Evolutionary conservation across 2,888 invertebrate species (phyloP), one percentile per base, ranked within the genome.

Genomic region (Dicyrtomina minuta): DNA sequence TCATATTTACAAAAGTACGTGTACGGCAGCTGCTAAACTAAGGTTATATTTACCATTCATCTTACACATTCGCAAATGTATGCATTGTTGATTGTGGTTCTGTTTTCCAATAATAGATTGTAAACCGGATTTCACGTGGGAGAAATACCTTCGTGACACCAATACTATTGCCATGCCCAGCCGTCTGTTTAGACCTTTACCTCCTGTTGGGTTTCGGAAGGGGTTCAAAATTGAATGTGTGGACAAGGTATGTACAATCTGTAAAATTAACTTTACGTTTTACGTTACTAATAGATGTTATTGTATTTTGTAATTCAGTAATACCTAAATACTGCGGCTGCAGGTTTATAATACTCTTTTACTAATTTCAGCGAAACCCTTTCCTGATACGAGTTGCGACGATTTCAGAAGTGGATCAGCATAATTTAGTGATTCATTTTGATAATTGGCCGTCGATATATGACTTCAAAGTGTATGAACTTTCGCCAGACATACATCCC

Each of bases 201-300:
- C 89, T 20, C 88, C 90, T 6, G 87, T 89, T 73, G 89, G 89
- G 2, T 96, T 94, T 82, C 89, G 89, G 79, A 83, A 87, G 12
- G 91, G 91, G 43, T 93, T 93, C 92, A 90, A 91, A 81, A 83
- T 95, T 1, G 95, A 96, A 83, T 90, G 89, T 15, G 93, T 95
- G 0, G 95, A 96, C 80, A 88, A 87, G 79, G 85, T 74, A 64
- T 33, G 26, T 27, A 8, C 17, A 46, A 26, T n/a, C 24, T 67
- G 10, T 20, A 39, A 27, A 66, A 22, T 17, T 12, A 24, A 46
- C 43, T 10, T 43, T 43, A 43, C 13, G 8, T 13, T 44, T 44
- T 44, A 44, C n/a, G n/a, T n/a, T 43, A 8, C 13, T 43, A 10
- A 43, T 10, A 10, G 43, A 43, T 43, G 43, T 10, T 43, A 10